Base-by-base conservation (phyloP, 2,888 invertebrate genomes). In the Celastrina argiolus region DNA sequence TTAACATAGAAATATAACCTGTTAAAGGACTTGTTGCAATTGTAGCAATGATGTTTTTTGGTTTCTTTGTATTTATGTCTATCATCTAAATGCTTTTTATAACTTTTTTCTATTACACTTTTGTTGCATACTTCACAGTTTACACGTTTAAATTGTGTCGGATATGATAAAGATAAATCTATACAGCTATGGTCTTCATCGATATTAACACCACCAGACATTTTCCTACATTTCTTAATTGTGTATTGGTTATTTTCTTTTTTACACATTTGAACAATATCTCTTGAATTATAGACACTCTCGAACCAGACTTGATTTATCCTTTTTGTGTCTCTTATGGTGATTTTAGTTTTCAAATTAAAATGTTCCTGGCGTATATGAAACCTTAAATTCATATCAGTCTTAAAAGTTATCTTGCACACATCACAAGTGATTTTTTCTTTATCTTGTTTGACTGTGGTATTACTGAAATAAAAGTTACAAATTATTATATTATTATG, bases 231-330 rank as follows among this genome's bases (percentile, higher is more conserved):
- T 68, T 75, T 78, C 6, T 76, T 73, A 73, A 87, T 75, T 0
- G 84, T 63, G 0, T 85, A 65, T 0, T 71, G 70, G 16, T 81
- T 86, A 0, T 69, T 69, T 0, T 76, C 75, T 0, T 76, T 74
- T 65, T 85, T 86, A n/a, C 72, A 81, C 0, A 87, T 83, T 72
- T 86, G 78, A 0, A 85, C 74, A 0, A 85, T 67, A 0, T 70
- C 71, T 2, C 81, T 70, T 0, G 81, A 73, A 63, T 87, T 83
- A 0, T 72, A 58, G 0, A 85, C 86, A 7, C 75, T 81, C 61
- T 87, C 87, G 1, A 79, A 80, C 85, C 87, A 87, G 0, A 81
- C 78, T 65, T 85, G 78, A 67, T 86, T 82, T 0, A 85, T 72
- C 41, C 78, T 72, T 67, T 81, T 82, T 0, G 70, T 41, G 1